Base-by-base conservation (phyloP, 1,140 invertebrate genomes). In the Centruroides sculpturatus region DNA sequence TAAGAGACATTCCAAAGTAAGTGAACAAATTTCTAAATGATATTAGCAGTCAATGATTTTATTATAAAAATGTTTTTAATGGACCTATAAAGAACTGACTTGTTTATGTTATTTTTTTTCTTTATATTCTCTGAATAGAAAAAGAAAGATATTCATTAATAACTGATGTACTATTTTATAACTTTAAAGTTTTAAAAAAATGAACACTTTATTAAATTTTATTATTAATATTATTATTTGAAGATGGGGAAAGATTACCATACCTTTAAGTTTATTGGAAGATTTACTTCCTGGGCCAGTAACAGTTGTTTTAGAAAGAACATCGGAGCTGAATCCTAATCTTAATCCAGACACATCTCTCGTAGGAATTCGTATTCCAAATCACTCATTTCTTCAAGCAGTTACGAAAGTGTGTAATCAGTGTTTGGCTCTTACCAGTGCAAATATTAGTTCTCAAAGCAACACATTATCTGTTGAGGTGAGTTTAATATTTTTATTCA, bases 401-500 rank as follows among this genome's bases (percentile, higher is more conserved):
- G 71, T 98, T 3, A 81, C 83, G 6, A 10, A 35, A 12, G 66
- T 74, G n/a, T 80, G 84, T 69, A 77, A 79, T 49, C 78, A 81
- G 67, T 94, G 94, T 0, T 71, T 98, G 47, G 93, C 92, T 4
- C 71, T 98, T 6, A 98, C 95, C 3, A 96, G 92, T 79, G 94
- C 95, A 2, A 98, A 98, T 75, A 74, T 84, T 34, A 95, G 90
- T 69, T 81, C 81, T 64, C 75, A 82, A 59, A 79, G 76, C 4
- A 97, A 91, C 70, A 85, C 87, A 51, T 72, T 97, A 13, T 74
- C 76, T 66, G 73, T 90, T 4, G 71, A 81, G 67, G 74, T 77
- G 61, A 61, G 62, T 64, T 41, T 48, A 3, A 59, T 23, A 54
- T 56, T 35, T 51, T 47, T 51, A 58, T 63, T 58, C 47, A 12